Base-by-base conservation (phyloP, 2,797 vertebrate species). In the Cuculus canorus region DNA sequence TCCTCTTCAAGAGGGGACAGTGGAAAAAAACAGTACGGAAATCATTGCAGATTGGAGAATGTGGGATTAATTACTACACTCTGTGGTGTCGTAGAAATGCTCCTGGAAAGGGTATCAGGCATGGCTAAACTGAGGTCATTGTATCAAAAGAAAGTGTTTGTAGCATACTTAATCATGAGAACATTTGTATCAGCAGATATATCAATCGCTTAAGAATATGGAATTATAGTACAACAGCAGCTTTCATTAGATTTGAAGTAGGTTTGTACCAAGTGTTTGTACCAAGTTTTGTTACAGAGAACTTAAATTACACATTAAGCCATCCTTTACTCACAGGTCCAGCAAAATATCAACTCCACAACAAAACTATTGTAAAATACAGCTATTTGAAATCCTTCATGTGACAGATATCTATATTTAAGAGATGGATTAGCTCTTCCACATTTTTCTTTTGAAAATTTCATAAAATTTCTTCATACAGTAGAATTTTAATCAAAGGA, bases 51-150 rank as follows among this genome's bases (percentile, higher is more conserved):
- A 43, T 11, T 52, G 24, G 6, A 5, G 27, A 11, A 2, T 41
- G 25, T 54, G 8, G 23, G 52, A 66, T 78, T 61, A 78, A 54
- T 35, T 82, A 25, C 27, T 68, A 39, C 17, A 37, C 8, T 11
- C 19, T 1, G 2, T 1, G 0, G 13, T 45, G 39, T 23, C 3
- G 3, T 2, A 71, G 39, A 64, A 73, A 65, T 2, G 5, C 7
- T 90, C 16, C 45, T 27, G 39, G 43, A 37, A 80, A 72, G 30
- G 23, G 21, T 47, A 70, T 45, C 32, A 84, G 45, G 39, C 39
- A 54, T 13, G 27, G 23, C 8, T 59, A 75, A 79, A 33, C 30
- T 35, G 15, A 87, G 23, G 18, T 78, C 3, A 16, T 27, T 53
- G 53, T n/a, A 54, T 25, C 21, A 28, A 68, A 60, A 75, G 5